Percentiles rank a stretch among this genome's conserved stretches.
These are phyloP conservation scores for Brenthis ino DNA, from an alignment of 2,888 invertebrate genomes.

Conservation along the genomic window DNA sequence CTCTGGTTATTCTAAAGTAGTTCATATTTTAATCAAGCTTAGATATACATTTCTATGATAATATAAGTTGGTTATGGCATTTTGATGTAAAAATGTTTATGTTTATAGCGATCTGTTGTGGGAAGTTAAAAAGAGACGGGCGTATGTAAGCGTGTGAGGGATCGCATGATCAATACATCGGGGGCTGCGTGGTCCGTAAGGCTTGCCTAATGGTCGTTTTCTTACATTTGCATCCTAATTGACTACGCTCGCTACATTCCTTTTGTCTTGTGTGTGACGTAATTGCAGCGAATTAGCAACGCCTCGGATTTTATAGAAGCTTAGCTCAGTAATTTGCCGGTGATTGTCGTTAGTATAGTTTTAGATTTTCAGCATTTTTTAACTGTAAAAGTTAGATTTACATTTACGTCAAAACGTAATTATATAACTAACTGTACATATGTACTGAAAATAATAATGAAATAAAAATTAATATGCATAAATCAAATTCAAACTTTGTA, in stretches of 20 bases:
- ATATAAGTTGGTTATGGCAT: constrained; percentile 50
- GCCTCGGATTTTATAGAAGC: constrained; percentile 48
- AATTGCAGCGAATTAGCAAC: constrained; percentile 65
- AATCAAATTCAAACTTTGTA: too few relatives aligned
- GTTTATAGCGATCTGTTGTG: constrained; percentile 81
- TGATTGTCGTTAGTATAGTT: constrained; percentile 26
- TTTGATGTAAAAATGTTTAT: constrained; percentile 62
- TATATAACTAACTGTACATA: background rate
- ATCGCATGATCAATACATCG: constrained; percentile 76
- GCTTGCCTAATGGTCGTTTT: constrained; percentile 75
- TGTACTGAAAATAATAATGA: background rate
- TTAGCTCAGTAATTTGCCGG: constrained; percentile 34
- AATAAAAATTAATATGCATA: too few relatives aligned
- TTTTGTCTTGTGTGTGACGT: constrained; percentile 69
- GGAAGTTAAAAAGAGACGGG: constrained; percentile 80
- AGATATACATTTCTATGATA: constrained; percentile 42
- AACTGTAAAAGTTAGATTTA: background rate
- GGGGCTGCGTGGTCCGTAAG: constrained; percentile 56
- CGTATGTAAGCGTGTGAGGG: constrained; percentile 78
- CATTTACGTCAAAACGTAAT: background rate
- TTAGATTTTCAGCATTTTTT: constrained; percentile 6
- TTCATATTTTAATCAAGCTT: background rate
- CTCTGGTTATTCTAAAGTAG: constrained; percentile 20
- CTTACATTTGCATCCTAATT: constrained; percentile 82
- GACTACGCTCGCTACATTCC: constrained; percentile 60